These are phyloP conservation scores for Campylomormyrus tamandua DNA, from an alignment of 2,113 vertebrate genomes.

Conservation along the genomic window DNA sequence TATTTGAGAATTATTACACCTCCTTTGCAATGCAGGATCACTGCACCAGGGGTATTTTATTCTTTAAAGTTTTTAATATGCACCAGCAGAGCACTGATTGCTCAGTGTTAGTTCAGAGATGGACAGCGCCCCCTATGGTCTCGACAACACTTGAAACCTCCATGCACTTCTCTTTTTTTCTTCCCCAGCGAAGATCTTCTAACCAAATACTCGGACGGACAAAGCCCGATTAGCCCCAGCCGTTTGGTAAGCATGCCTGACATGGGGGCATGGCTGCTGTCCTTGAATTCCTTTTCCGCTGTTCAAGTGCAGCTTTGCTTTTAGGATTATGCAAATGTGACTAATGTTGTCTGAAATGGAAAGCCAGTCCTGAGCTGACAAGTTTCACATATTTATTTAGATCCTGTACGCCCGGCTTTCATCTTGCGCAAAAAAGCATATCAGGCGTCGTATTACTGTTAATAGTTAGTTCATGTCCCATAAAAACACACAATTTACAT, in stretches of 20 bases:
- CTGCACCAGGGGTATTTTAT: background rate
- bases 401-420: background rate
- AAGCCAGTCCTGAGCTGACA: background rate
- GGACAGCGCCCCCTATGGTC: background rate
- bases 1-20: background rate
- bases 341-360: background rate
- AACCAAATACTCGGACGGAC: background rate
- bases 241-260: background rate
- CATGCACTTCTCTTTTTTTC: background rate
- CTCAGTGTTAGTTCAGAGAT: background rate
- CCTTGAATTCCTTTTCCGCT: background rate
- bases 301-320: background rate
- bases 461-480: background rate
- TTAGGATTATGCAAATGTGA: background rate
- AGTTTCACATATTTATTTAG: background rate
- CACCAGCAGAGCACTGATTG: background rate
- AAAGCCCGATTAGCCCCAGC: background rate
- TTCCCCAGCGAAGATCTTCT: background rate
- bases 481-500: background rate
- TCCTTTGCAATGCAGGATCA: background rate
- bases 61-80: background rate
- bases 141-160: background rate
- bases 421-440: background rate
- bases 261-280: background rate
- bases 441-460: background rate